A percentile compares a stretch with the other conserved stretches of the same genome.
Conservation (phyloP, 2,797 vertebrate species). For the Neopelma chrysocephalum region DNA sequence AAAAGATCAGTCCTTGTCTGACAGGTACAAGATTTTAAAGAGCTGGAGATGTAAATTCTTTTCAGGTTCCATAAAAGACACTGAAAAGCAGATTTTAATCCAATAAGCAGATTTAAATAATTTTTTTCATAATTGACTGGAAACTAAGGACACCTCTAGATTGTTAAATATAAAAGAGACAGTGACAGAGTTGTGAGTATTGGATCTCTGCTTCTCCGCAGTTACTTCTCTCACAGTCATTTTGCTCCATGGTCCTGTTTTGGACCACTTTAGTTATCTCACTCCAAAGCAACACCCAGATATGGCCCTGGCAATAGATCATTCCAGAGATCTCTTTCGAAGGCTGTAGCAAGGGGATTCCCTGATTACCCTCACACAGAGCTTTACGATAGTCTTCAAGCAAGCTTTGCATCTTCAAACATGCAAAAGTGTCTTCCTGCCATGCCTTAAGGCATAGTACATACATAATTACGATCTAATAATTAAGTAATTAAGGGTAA, state of each 20-base stretch:
- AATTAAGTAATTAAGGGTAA: slow-evolving; percentile 8
- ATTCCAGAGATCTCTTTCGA: neutral
- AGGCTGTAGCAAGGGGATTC: neutral
- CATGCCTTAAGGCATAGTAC: neutral
- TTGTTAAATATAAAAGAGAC: neutral
- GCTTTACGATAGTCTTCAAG: neutral
- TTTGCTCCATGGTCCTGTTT: neutral
- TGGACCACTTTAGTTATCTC: neutral
- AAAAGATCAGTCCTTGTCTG: neutral
- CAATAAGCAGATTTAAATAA: neutral
- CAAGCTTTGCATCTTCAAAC: neutral
- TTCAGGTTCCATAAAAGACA: neutral
- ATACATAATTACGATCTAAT: neutral
- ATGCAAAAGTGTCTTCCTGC: neutral
- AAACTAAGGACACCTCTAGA: neutral
- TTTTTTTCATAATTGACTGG: neutral
- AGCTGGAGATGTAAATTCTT: neutral
- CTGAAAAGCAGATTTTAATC: neutral
- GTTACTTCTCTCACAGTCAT: neutral
- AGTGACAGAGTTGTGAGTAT: neutral
- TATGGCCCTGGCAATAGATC: neutral
- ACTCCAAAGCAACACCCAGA: neutral
- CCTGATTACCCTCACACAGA: neutral
- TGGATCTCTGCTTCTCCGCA: neutral
- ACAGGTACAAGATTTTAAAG: neutral